Evolutionary conservation across 92 coral and sea anemone genomes (phyloP).

Genomic region (Parazoanthus atlanticus): DNA sequence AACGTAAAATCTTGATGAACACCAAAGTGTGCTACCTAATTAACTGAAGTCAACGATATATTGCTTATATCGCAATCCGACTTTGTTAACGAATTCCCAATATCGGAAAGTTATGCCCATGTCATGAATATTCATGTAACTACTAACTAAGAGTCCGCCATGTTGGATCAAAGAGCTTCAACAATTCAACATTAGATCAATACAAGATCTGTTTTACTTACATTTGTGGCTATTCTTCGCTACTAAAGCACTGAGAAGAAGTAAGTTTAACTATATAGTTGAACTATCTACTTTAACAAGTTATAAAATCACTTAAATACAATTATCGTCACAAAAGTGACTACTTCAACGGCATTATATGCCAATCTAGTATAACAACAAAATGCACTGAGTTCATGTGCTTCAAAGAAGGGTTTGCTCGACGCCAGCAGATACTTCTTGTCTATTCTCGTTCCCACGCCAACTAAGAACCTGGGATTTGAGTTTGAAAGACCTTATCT

Average conservation of each 20-base stretch:
- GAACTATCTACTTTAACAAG: background rate
- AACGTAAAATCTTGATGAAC: background rate
- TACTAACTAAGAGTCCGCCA: background rate
- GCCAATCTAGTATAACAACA: conserved; percentile 43
- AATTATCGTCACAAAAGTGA: conserved; percentile 51
- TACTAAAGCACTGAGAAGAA: background rate
- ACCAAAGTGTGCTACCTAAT: background rate
- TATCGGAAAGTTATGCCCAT: conserved; percentile 6
- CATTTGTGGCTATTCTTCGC: background rate
- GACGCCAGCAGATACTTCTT: background rate
- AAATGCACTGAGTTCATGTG: background rate
- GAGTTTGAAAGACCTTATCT: background rate
- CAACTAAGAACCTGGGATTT: background rate
- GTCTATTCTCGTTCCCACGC: background rate
- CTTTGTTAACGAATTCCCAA: background rate
- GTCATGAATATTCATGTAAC: conserved; percentile 15
- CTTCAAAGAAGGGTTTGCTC: background rate
- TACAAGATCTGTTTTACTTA: background rate
- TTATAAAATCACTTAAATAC: conserved; percentile 26
- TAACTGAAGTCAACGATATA: background rate
- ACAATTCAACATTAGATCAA: background rate
- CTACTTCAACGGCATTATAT: conserved; percentile 67
- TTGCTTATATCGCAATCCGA: background rate
- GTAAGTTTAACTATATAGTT: background rate
- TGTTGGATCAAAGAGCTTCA: conserved; percentile 33